Evolutionary conservation across 1,140 invertebrate genomes (phyloP).

Genomic region (Procambarus clarkii): DNA sequence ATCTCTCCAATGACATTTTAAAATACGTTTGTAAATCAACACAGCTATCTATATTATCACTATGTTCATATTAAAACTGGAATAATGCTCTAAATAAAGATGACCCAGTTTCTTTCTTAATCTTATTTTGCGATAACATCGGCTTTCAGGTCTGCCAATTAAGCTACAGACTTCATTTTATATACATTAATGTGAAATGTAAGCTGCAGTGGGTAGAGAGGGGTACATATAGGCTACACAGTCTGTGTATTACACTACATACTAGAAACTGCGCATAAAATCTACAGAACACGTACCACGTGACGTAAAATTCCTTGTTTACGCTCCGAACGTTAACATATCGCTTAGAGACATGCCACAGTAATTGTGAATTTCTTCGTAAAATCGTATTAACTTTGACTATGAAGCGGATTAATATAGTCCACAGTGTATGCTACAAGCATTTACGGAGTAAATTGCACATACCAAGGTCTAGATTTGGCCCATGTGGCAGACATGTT

Average conservation of each 20-base stretch:
- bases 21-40: no score
- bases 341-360: slow-evolving; percentile 37
- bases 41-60: neutral
- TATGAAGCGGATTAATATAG: neutral
- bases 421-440: neutral
- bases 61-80: neutral
- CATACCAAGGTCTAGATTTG: slow-evolving; percentile 49
- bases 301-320: slow-evolving; percentile 62
- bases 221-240: neutral
- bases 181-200: neutral
- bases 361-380: neutral
- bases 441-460: slow-evolving; percentile 26
- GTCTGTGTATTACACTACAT: slow-evolving; percentile 19
- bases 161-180: neutral
- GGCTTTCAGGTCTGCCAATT: neutral
- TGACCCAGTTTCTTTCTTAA: slow-evolving; percentile 6
- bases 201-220: neutral
- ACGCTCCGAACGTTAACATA: slow-evolving; percentile 22
- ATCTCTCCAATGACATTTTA: no score
- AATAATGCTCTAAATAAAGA: neutral
- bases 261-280: slow-evolving; percentile 67
- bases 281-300: slow-evolving; percentile 62
- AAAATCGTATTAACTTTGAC: slow-evolving; percentile 20
- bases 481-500: slow-evolving; percentile 71
- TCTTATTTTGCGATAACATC: neutral